Percentiles rank a stretch among this genome's conserved stretches.
These are phyloP conservation scores for Antitype chi DNA, from an alignment of 2,888 invertebrate species.

Conservation along the genomic window DNA sequence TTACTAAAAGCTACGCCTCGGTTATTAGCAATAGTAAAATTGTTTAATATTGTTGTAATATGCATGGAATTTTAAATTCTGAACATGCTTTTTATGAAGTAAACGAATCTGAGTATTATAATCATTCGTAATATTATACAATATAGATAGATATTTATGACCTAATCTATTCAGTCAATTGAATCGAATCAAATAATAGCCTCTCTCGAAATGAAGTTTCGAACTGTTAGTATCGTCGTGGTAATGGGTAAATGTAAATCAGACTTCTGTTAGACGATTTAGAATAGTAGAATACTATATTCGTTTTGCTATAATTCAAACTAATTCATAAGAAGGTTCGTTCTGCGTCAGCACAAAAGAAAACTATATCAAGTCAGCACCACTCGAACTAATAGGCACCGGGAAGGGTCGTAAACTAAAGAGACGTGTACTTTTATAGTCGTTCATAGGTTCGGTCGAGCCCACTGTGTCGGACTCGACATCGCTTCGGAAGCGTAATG, in stretches of 20 bases:
- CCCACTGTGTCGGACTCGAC: slow-evolving; percentile 20
- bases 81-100: slow-evolving; percentile 67
- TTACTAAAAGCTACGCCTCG: slow-evolving; percentile 72
- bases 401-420: slow-evolving; percentile 63
- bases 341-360: slow-evolving; percentile 72
- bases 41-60: slow-evolving; percentile 62
- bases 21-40: slow-evolving; percentile 68
- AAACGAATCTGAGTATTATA: slow-evolving; percentile 81
- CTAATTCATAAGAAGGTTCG: slow-evolving; percentile 66
- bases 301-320: slow-evolving; percentile 63
- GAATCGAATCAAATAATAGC: slow-evolving; percentile 89
- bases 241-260: slow-evolving; percentile 70
- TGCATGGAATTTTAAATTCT: slow-evolving; percentile 72
- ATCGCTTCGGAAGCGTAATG: slow-evolving; percentile 15
- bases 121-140: slow-evolving; percentile 81
- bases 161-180: slow-evolving; percentile 90
- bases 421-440: slow-evolving; percentile 58
- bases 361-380: slow-evolving; percentile 74
- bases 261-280: slow-evolving; percentile 70
- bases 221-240: slow-evolving; percentile 74
- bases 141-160: slow-evolving; percentile 84
- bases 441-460: slow-evolving; percentile 51
- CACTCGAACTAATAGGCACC: slow-evolving; percentile 72
- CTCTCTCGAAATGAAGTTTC: slow-evolving; percentile 85
- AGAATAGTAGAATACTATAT: slow-evolving; percentile 67